Conservation (phyloP, 2,888 invertebrate species). For the Aleiodes alternator region DNA sequence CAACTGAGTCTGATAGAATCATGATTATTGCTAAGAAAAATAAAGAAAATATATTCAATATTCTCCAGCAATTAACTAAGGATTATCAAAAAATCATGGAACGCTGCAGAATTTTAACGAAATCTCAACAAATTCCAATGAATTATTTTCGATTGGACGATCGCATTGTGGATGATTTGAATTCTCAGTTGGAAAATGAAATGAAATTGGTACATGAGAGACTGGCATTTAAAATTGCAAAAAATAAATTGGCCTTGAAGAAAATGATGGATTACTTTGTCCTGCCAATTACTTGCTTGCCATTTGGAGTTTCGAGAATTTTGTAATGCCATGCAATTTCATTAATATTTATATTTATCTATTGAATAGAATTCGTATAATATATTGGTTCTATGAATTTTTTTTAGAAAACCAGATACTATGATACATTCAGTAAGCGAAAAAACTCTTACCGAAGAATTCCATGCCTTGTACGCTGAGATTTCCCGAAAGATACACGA, state of each 20-base stretch:
- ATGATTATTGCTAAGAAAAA: slow-evolving; percentile 80
- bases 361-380: background rate
- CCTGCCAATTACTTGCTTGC: slow-evolving; percentile 77
- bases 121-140: slow-evolving; percentile 78
- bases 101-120: slow-evolving; percentile 79
- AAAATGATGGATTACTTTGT: slow-evolving; percentile 83
- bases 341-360: background rate
- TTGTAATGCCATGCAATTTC: slow-evolving; percentile 59
- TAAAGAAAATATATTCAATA: slow-evolving; percentile 79
- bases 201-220: slow-evolving; percentile 81
- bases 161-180: slow-evolving; percentile 81
- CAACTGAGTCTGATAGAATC: slow-evolving; percentile 81
- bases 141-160: slow-evolving; percentile 82
- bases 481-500: slow-evolving; percentile 80
- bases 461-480: slow-evolving; percentile 77
- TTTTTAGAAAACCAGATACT: slow-evolving; percentile 33
- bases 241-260: slow-evolving; percentile 79
- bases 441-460: slow-evolving; percentile 79
- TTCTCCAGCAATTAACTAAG: slow-evolving; percentile 78
- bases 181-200: slow-evolving; percentile 79
- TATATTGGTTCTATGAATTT: slow-evolving; percentile 19
- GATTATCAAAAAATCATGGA: slow-evolving; percentile 79
- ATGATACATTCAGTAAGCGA: slow-evolving; percentile 80
- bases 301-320: slow-evolving; percentile 69
- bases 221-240: slow-evolving; percentile 83